Conservation (phyloP, 2,797 vertebrate species). For the Rhincodon typus region DNA sequence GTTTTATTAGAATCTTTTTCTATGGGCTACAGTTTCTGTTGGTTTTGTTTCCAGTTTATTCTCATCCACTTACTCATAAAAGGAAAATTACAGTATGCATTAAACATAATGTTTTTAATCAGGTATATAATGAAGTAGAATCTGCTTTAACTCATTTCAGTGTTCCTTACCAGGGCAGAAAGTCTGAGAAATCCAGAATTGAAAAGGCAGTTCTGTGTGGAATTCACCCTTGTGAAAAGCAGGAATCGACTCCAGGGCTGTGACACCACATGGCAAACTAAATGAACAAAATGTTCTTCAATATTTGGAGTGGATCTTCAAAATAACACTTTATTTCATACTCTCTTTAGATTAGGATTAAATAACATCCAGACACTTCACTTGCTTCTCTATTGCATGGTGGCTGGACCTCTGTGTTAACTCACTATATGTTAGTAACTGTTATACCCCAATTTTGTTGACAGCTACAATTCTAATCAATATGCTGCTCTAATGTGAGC, state of each 20-base stretch:
- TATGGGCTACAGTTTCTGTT: neutral
- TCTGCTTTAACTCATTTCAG: neutral
- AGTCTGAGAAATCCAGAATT: conserved; percentile 73
- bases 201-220: conserved; percentile 62
- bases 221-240: conserved; percentile 65
- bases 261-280: conserved; percentile 66
- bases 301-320: neutral
- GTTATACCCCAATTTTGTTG: neutral
- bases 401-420: neutral
- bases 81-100: neutral
- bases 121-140: too few relatives aligned
- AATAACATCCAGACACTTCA: neutral
- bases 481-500: neutral
- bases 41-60: neutral
- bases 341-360: neutral
- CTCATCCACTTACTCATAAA: neutral
- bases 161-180: conserved; percentile 68
- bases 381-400: neutral
- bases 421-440: neutral
- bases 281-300: conserved; percentile 29
- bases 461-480: neutral
- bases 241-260: conserved; percentile 84
- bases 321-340: neutral
- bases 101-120: neutral
- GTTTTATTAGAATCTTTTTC: neutral